A percentile compares a stretch with the other conserved stretches of the same genome.
Evolutionary conservation across 2,797 vertebrate species (phyloP).

Genomic region (Carapus acus): DNA sequence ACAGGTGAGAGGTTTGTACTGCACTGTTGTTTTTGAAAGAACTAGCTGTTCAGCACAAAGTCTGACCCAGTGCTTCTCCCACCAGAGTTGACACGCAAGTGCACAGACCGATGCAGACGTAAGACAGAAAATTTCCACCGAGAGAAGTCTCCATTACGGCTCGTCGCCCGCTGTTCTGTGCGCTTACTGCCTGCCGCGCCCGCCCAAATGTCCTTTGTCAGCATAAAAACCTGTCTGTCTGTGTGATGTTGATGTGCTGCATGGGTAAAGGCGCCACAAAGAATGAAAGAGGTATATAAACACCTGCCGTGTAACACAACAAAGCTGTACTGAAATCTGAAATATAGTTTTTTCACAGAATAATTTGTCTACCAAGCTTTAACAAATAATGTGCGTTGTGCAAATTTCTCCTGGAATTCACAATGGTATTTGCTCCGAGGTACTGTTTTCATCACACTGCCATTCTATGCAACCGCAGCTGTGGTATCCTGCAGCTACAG

Average conservation of each 20-base stretch:
- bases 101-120: constrained; percentile 60
- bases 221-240: constrained; percentile 10
- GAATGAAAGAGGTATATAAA: constrained; percentile 4
- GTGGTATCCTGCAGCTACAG: constrained; percentile 8
- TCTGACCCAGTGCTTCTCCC: constrained; percentile 8
- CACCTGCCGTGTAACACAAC: constrained; percentile 17
- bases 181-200: constrained; percentile 19
- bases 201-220: constrained; percentile 16
- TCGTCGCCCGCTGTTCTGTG: neutral
- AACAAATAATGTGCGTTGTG: neutral
- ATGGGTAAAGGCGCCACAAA: constrained; percentile 6
- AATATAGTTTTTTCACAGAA: constrained; percentile 10
- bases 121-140: constrained; percentile 28
- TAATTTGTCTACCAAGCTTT: constrained; percentile 8
- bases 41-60: neutral
- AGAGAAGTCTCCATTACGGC: constrained; percentile 16
- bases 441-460: constrained; percentile 11
- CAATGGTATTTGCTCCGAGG: constrained; percentile 10
- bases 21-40: neutral
- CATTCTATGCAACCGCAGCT: constrained; percentile 30
- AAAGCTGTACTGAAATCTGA: constrained; percentile 15
- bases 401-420: constrained; percentile 1
- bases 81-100: constrained; percentile 56
- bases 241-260: constrained; percentile 17
- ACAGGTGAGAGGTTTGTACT: constrained; percentile 56